Evolutionary conservation across 30 jellyfish, hydroid and myxozoan genomes (phyloP).

Genomic region (Rhopilema esculentum): DNA sequence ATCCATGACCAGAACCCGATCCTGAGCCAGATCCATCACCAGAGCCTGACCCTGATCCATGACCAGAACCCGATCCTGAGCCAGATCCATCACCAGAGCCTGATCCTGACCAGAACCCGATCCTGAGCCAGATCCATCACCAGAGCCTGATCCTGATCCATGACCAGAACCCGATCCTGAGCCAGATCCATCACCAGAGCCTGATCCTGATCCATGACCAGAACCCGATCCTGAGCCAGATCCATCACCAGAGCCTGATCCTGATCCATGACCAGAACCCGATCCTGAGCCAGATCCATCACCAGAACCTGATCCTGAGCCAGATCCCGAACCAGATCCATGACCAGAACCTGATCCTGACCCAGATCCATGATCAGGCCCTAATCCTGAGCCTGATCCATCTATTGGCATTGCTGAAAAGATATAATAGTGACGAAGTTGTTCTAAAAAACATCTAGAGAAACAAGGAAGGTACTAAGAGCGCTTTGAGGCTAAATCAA

Average conservation of each 20-base stretch:
- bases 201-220: slow-evolving; percentile 30
- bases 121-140: slow-evolving; percentile 38
- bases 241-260: slow-evolving; percentile 52
- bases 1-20: slow-evolving; percentile 8
- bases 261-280: slow-evolving; percentile 28
- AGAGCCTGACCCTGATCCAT: slow-evolving; percentile 31
- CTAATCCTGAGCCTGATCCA: slow-evolving; percentile 27
- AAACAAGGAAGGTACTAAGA: no score
- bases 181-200: slow-evolving; percentile 8
- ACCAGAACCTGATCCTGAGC: slow-evolving; percentile 25
- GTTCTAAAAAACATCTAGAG: no score
- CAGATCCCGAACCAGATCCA: slow-evolving; percentile 8
- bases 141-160: slow-evolving; percentile 48
- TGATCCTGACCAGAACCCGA: slow-evolving; percentile 29
- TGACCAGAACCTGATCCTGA: slow-evolving; percentile 24
- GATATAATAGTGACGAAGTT: no score
- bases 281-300: slow-evolving; percentile 25
- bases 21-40: slow-evolving; percentile 58
- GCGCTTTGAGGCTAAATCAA: no score
- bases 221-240: slow-evolving; percentile 48
- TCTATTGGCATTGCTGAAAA: no score
- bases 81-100: slow-evolving; percentile 48
- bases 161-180: slow-evolving; percentile 28
- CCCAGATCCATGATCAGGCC: slow-evolving; percentile 23
- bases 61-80: slow-evolving; percentile 40